Conservation (phyloP, 1,140 invertebrate species). For the Drosophila melanogaster region Release_6_plus_ISO1_MT NT_033779.5:2386001-2386500, state of each 20-base stretch:
- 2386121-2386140: not conserved
- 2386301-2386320: slow-evolving; percentile 19
- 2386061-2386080: slow-evolving; percentile 68
- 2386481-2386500: slow-evolving; percentile 50
- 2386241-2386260: too few species aligned
- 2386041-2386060: slow-evolving; percentile 14
- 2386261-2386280: too few species aligned
- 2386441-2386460: slow-evolving; percentile 76
- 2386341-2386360: slow-evolving; percentile 47
- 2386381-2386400: slow-evolving; percentile 81
- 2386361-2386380: slow-evolving; percentile 15
- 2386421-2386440: slow-evolving; percentile 59
- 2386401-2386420: slow-evolving; percentile 46
- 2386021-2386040: slow-evolving; percentile 3
- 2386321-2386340: slow-evolving; percentile 77
- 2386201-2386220: too few species aligned
- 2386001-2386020: slow-evolving; percentile 56
- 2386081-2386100: slow-evolving; percentile 19
- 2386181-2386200: too few species aligned
- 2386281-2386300: not conserved
- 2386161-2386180: too few species aligned
- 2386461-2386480: slow-evolving; percentile 70
- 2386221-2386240: too few species aligned
- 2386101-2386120: not conserved
- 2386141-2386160: not conserved